Percentiles rank a stretch among this genome's conserved stretches.
These are phyloP conservation scores for Watsonalla cultraria DNA, from an alignment of 2,888 invertebrate species.

Conservation along the genomic window DNA sequence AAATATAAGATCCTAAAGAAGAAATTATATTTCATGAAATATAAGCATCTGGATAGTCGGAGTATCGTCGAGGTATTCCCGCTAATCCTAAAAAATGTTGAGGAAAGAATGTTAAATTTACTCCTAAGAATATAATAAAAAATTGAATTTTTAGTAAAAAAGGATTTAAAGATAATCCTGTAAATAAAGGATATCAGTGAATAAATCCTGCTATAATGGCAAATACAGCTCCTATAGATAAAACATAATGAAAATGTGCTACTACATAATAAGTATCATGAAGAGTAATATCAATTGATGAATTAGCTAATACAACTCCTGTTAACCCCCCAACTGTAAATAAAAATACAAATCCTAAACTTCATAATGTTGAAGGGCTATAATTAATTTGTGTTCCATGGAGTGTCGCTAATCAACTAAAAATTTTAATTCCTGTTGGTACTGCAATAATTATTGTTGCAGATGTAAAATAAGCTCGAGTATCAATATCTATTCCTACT, in stretches of 20 bases:
- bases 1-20: constrained; percentile 82
- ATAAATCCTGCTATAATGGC: constrained; percentile 86
- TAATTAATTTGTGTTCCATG: constrained; percentile 81
- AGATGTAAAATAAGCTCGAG: constrained; percentile 90
- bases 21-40: constrained; percentile 83
- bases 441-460: constrained; percentile 93
- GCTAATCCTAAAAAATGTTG: constrained; percentile 82
- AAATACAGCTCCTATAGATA: constrained; percentile 89
- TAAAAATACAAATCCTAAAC: constrained; percentile 87
- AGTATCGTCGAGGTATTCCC: constrained; percentile 85
- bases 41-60: constrained; percentile 84
- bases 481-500: constrained; percentile 90
- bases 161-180: constrained; percentile 79
- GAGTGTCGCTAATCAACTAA: constrained; percentile 85
- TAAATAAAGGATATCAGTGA: constrained; percentile 85
- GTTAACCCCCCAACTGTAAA: constrained; percentile 88
- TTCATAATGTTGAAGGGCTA: constrained; percentile 81
- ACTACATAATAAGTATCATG: constrained; percentile 91
- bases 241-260: constrained; percentile 89
- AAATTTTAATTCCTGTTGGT: constrained; percentile 91
- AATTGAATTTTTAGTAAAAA: constrained; percentile 84
- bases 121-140: constrained; percentile 84
- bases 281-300: no score
- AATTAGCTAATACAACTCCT: constrained; percentile 84
- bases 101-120: constrained; percentile 90